Base-by-base conservation (phyloP, 2,797 vertebrate genomes). In the Varecia variegata region DNA sequence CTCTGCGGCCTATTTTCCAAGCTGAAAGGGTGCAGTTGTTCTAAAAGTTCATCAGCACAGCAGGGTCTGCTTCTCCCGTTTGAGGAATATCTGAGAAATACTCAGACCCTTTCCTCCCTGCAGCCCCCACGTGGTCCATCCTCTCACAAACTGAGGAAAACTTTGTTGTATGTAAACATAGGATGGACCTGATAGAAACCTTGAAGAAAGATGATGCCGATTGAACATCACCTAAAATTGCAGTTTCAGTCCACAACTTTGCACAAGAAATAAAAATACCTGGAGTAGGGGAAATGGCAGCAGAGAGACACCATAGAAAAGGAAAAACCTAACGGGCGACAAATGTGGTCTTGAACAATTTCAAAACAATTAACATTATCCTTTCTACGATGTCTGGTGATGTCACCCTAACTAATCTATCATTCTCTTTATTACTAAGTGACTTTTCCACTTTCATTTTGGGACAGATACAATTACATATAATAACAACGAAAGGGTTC, bases 101-200 rank as follows among this genome's bases (percentile, higher is more conserved):
- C 32, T 65, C 43, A 23, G 14, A 17, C 21, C 52, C 18, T 88
- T 50, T 11, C 18, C 7, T 25, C 23, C 25, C 20, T 20, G 43
- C 35, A 58, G 68, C 3, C 25, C 50, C 17, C 5, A 47, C 10
- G 27, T 40, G 30, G 32, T 54, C 12, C 13, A 3, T 43, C 52
- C 38, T 70, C n/a, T 43, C 35, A 18, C 6, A 70, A 45, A 60
- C 11, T 0, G 11, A 84, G 40, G 35, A 50, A 43, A 62, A 68
- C 38, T 17, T 21, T 56, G 8, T 9, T 10, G 0, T 7, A 7
- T 0, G 0, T 5, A 32, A 67, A 76, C 25, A 18, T 7, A 27
- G 23, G 35, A 15, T 35, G 20, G 71, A 38, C 6, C 38, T 52
- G 27, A 58, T 56, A 67, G 81, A 83, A 81, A 43, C 40, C 71